Conservation (phyloP, 2,113 vertebrate species). For the Pontoporia blainvillei region DNA sequence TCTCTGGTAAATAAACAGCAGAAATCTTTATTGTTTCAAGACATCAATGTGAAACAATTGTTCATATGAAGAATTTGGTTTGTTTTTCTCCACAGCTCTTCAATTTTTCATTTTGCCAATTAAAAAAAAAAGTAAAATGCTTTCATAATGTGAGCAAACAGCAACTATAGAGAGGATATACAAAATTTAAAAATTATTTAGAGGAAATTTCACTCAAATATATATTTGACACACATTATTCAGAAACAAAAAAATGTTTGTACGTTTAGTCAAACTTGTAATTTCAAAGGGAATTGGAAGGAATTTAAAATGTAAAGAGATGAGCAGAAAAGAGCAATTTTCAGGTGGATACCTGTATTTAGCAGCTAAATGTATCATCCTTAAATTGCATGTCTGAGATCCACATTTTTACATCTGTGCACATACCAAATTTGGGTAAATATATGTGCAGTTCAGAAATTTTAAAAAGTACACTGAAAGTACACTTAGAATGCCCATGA, state of each 20-base stretch:
- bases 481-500: background rate
- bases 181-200: background rate
- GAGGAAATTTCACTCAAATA: background rate
- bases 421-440: background rate
- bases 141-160: constrained; percentile 11
- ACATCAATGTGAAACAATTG: constrained; percentile 9
- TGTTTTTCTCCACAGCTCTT: constrained; percentile 19
- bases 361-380: constrained; percentile 7
- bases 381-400: constrained; percentile 17
- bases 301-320: constrained; percentile 37
- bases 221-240: background rate
- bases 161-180: background rate
- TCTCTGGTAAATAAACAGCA: constrained; percentile 58
- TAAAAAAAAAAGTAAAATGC: background rate
- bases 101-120: background rate
- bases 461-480: constrained; percentile 9
- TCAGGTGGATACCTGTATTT: constrained; percentile 45
- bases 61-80: constrained; percentile 32
- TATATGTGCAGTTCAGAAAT: background rate
- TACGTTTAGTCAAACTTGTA: constrained; percentile 13
- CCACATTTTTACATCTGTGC: background rate
- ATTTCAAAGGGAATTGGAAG: constrained; percentile 40
- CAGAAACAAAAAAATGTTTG: constrained; percentile 15
- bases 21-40: constrained; percentile 56
- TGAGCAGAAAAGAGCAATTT: constrained; percentile 11